Evolutionary conservation across 2,113 vertebrate genomes (phyloP), one percentile per base, ranked within the genome.

Genomic region (Chroicocephalus ridibundus): DNA sequence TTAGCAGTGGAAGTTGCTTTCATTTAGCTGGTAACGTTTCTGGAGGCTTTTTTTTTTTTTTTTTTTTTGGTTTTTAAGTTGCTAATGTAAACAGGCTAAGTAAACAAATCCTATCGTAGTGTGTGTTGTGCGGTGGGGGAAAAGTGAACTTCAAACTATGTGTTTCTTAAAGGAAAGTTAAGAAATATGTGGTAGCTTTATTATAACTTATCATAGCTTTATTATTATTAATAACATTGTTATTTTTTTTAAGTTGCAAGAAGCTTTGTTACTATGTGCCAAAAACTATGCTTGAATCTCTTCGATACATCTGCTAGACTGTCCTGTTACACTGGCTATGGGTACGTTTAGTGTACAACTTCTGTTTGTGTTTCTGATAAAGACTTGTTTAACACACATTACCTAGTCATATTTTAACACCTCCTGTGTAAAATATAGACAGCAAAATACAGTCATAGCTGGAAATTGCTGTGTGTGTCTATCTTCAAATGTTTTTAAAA

Each of bases 211-310:
- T 24, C 10, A 36, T 38, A 61, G n/a, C 15, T 38, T 44, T 24
- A 21, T 40, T 58, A 6, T 16, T 34, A 6, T 7, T 44, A 57
- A 3, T 44, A 19, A 18, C 80, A 26, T 6, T 24, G 24, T 9
- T 87, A 13, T 24, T 46, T 86, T 20, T 20, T 80, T 58, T 16
- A 69, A 52, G 46, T 19, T 4, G 17, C 20, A 40, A 51, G 13
- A 75, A 57, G 21, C 51, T 27, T 40, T 52, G 32, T 76, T 66
- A 9, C 38, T 47, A 0, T 26, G 31, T 0, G 0, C 32, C 20
- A 38, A 34, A 80, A 70, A 4, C 2, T 13, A 2, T 17, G 31
- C 40, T 92, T 79, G 40, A 20, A 18, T 65, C 14, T 52, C 13
- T 26, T 68, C 13, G 34, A 46, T 52, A 18, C 13, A 2, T 64